A percentile compares a stretch with the other conserved stretches of the same genome.
These are phyloP conservation scores for Parnassius orleans DNA, from an alignment of 2,888 invertebrate genomes.

Conservation along the genomic window DNA sequence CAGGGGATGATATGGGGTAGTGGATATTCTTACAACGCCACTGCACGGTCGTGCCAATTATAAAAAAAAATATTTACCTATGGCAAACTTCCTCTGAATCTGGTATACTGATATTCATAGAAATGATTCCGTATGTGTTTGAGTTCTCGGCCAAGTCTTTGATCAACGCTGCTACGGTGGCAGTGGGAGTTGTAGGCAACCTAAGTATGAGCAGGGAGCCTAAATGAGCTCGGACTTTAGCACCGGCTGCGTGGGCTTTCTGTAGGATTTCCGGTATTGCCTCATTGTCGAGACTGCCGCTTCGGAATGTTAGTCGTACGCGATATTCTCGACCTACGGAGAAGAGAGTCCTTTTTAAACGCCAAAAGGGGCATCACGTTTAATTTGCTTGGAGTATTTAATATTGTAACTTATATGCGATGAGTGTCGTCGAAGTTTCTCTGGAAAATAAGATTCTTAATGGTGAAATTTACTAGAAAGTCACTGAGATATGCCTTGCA, in stretches of 20 bases:
- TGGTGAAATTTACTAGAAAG: too few relatives aligned
- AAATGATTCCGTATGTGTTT: conserved; percentile 47
- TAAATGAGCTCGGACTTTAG: conserved; percentile 54
- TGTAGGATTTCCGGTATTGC: conserved; percentile 38
- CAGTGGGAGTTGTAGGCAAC: conserved; percentile 55
- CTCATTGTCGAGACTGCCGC: conserved; percentile 38
- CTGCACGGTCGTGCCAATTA: too few relatives aligned
- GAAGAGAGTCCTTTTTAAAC: not conserved
- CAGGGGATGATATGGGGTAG: too few relatives aligned
- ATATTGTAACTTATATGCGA: too few relatives aligned
- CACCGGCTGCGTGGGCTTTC: conserved; percentile 44
- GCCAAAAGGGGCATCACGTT: too few relatives aligned
- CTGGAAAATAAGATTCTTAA: too few relatives aligned
- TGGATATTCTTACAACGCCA: too few relatives aligned
- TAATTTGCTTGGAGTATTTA: too few relatives aligned
- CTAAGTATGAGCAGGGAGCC: conserved; percentile 60
- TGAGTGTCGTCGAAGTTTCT: too few relatives aligned
- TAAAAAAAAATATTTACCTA: conserved; percentile 42
- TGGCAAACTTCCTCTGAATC: conserved; percentile 64
- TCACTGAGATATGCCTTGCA: too few relatives aligned
- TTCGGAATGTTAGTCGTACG: conserved; percentile 52
- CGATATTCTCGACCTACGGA: conserved; percentile 45
- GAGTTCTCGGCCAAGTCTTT: conserved; percentile 47
- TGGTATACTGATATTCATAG: conserved; percentile 58
- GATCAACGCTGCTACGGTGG: conserved; percentile 47